phyloP scores from a whole-genome alignment of 2,113 vertebrate genomes.

The Datnioides undecimradiatus region DNA sequence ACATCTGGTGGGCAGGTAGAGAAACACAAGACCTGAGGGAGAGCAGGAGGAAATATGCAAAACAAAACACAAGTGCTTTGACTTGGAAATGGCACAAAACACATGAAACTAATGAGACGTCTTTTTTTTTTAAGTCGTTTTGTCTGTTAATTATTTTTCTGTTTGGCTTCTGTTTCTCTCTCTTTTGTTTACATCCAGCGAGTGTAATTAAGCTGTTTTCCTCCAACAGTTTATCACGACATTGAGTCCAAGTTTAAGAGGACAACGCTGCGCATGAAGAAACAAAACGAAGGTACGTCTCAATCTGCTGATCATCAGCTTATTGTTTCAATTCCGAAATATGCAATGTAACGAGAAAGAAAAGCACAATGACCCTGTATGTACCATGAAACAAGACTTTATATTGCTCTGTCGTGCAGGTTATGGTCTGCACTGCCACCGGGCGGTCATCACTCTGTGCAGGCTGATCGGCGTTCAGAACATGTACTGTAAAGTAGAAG shows the following conservation, averaged over 20 bases:
- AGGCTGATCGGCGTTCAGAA: conserved; percentile 94
- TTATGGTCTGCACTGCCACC: conserved; percentile 93
- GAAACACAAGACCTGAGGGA: conserved; percentile 39
- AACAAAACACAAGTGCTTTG: conserved; percentile 35
- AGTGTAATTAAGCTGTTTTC: not conserved
- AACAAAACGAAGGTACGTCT: conserved; percentile 87
- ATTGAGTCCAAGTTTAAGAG: conserved; percentile 89
- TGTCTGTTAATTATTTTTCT: not conserved
- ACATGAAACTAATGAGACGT: not conserved
- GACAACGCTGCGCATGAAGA: conserved; percentile 93
- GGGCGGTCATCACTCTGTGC: conserved; percentile 94
- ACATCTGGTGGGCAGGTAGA: conserved; percentile 67
- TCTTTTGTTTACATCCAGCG: not conserved
- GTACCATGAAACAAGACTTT: not conserved
- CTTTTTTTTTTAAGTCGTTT: not conserved
- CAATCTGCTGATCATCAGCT: not conserved
- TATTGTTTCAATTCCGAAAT: too few relatives aligned
- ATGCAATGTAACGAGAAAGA: too few relatives aligned
- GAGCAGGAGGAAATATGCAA: not conserved
- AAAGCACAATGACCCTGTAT: too few relatives aligned
- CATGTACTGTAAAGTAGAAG: conserved; percentile 93
- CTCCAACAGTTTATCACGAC: conserved; percentile 91
- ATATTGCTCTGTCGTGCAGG: conserved; percentile 80
- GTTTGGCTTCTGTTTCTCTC: not conserved
- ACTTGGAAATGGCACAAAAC: conserved; percentile 5